A percentile compares a stretch with the other conserved stretches of the same genome.
Evolutionary conservation across 2,888 invertebrate genomes (phyloP).

Genomic region (Tenodera sinensis): DNA sequence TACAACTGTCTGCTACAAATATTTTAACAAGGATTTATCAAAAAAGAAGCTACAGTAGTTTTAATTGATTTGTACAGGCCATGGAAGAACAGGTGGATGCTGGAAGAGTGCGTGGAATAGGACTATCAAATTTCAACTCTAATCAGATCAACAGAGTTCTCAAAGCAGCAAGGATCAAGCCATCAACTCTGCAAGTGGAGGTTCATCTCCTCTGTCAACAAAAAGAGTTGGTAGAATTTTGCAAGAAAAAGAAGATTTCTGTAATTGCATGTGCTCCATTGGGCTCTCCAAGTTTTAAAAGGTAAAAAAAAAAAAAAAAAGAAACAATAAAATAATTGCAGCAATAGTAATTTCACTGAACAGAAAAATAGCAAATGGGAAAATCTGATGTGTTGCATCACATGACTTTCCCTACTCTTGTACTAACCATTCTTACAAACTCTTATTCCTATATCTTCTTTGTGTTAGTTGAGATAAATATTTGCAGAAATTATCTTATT

Average conservation of each 20-base stretch:
- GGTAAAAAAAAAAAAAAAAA: neutral
- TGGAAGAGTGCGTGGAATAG: constrained; percentile 72
- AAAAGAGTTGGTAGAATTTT: constrained; percentile 40
- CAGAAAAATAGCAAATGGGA: too few species aligned
- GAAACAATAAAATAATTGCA: too few species aligned
- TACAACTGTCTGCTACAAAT: neutral
- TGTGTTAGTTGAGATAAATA: too few species aligned
- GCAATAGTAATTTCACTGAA: too few species aligned
- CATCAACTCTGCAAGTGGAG: constrained; percentile 59
- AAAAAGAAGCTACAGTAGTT: too few species aligned
- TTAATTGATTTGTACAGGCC: constrained; percentile 44
- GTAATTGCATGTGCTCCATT: constrained; percentile 37
- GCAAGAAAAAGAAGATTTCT: constrained; percentile 41
- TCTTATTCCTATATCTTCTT: too few species aligned
- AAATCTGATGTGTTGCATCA: too few species aligned
- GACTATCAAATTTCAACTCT: constrained; percentile 78
- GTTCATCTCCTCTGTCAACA: constrained; percentile 47
- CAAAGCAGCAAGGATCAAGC: constrained; percentile 57
- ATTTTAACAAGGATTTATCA: neutral
- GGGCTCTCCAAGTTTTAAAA: constrained; percentile 33
- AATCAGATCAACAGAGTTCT: constrained; percentile 67
- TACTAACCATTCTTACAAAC: too few species aligned
- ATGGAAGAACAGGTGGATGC: constrained; percentile 64
- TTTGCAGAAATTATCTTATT: too few species aligned
- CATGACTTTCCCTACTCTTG: too few species aligned